Conservation (phyloP, 2,113 vertebrate species). For the Toxotes jaculatrix region DNA sequence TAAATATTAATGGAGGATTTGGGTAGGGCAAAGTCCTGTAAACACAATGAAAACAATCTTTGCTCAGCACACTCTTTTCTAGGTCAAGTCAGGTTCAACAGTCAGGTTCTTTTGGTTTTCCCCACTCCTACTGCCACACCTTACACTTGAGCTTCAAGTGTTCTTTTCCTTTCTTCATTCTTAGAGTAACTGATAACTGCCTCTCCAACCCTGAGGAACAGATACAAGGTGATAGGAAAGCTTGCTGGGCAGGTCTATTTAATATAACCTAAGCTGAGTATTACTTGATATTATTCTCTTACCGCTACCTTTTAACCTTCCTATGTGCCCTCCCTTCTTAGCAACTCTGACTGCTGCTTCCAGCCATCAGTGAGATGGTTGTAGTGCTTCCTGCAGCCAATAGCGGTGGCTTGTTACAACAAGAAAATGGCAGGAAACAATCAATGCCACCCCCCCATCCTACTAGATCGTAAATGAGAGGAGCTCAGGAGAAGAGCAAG, state of each 20-base stretch:
- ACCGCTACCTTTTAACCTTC: background rate
- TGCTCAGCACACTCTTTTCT: background rate
- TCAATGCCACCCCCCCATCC: constrained; percentile 10
- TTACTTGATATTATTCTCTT: background rate
- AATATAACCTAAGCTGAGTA: background rate
- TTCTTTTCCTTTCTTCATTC: background rate
- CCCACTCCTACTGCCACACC: constrained; percentile 9
- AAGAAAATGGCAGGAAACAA: constrained; percentile 29
- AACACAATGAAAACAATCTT: background rate
- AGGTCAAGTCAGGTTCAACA: background rate
- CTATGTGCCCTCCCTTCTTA: background rate
- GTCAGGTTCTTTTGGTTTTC: background rate
- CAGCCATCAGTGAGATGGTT: constrained; percentile 9
- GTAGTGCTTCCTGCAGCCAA: constrained; percentile 21
- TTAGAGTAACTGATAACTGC: background rate
- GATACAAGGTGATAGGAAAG: background rate
- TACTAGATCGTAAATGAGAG: background rate
- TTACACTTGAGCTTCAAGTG: constrained; percentile 18
- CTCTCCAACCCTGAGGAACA: background rate
- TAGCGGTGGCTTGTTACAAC: constrained; percentile 16
- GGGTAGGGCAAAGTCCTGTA: too few relatives aligned
- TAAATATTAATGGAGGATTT: background rate
- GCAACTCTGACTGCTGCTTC: background rate
- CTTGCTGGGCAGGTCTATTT: background rate
- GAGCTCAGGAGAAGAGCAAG: background rate